Base-by-base conservation (phyloP, 1,140 invertebrate genomes). In the Trachymyrmex septentrionalis region DNA sequence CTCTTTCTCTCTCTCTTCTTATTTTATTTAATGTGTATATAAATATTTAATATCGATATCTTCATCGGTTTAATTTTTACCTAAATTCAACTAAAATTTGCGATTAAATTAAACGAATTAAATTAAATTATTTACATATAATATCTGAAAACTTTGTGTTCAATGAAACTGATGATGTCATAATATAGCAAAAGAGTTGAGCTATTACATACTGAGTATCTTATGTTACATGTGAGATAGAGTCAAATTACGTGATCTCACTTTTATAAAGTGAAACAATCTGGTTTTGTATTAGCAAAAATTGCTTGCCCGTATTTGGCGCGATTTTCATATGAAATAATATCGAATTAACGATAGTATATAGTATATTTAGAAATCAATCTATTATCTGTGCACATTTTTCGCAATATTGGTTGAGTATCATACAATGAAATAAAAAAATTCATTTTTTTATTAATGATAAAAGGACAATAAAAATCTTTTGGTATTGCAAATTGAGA, bases 211-310 rank as follows among this genome's bases (percentile, higher is more conserved):
- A 44, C 30, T 48, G 30, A 64, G 24, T n/a, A n/a, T 53, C 30
- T 90, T 86, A 14, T 59, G 55, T 90, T 90, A 89, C 82, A 53
- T 19, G 55, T 61, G 86, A 86, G 75, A 82, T 71, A 34, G 73
- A 89, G 64, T 86, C 72, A 48, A 84, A 90, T 90, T 90, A 86
- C 80, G 48, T 50, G 73, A 55, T 55, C 72, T 48, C 55, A 73
- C 55, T 72, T 88, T 84, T 90, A 81, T 72, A 76, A 90, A 90
- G 87, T 88, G 73, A 48, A 85, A 78, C 16, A 55, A 21, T 21
- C 12, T 66, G 27, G 27, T 78, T 86, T 88, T 10, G 24, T 16
- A 48, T 61, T 78, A 66, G 50, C n/a, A 53, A 77, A 77, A 85
- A 61, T 12, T 34, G 4, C 21, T 27, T 10, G 10, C 3, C 71